Percentiles rank a stretch among this genome's conserved stretches.
phyloP scores from a whole-genome alignment of 2,113 vertebrate species.

The Hyperopisus bebe region DNA sequence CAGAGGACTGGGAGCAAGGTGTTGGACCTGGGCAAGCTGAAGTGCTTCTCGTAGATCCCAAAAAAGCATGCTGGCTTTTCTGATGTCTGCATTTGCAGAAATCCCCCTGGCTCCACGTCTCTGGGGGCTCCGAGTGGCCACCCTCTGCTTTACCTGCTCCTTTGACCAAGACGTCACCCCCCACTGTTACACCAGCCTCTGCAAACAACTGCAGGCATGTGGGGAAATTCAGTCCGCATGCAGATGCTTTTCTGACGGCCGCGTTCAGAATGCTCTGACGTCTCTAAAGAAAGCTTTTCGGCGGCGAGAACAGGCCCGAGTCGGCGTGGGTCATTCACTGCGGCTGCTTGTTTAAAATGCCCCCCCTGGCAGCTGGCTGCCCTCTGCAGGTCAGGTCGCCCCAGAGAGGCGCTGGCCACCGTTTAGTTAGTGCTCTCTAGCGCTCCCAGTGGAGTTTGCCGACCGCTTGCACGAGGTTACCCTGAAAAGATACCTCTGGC shows the following conservation, averaged over 20 bases:
- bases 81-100: neutral
- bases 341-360: neutral
- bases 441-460: neutral
- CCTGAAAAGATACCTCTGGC: conserved; percentile 58
- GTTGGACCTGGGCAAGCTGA: neutral
- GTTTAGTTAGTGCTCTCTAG: conserved; percentile 10
- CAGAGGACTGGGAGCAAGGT: neutral
- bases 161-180: neutral
- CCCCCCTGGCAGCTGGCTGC: conserved; percentile 31
- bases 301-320: neutral
- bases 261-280: neutral
- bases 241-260: neutral
- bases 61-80: neutral
- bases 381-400: conserved; percentile 32
- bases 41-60: neutral
- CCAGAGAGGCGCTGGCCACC: neutral
- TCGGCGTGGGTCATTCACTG: neutral
- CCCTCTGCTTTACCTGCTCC: neutral
- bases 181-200: neutral
- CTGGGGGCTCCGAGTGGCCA: neutral
- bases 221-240: neutral
- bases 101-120: neutral
- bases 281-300: neutral
- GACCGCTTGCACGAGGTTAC: conserved; percentile 6
- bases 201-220: neutral